Evolutionary conservation across 2,888 invertebrate genomes (phyloP).

Genomic region (Peribatodes rhomboidaria): DNA sequence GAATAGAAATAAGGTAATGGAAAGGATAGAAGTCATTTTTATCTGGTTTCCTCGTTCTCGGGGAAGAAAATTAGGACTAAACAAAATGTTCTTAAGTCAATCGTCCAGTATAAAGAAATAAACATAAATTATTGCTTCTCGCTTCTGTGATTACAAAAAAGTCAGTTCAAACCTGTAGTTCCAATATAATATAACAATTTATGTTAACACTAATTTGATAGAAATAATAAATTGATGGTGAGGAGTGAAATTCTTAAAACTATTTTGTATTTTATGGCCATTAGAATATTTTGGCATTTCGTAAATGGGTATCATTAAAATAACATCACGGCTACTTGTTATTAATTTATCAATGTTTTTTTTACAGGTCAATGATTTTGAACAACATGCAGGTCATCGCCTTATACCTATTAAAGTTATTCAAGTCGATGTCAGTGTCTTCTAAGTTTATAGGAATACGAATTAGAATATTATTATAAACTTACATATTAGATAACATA

Average conservation of each 20-base stretch:
- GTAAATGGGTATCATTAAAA: constrained; percentile 2
- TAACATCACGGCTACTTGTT: not conserved
- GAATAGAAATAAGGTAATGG: constrained; percentile 43
- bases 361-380: not conserved
- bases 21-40: constrained; percentile 79
- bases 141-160: not conserved
- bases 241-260: constrained; percentile 3
- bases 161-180: not conserved
- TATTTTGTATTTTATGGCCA: not conserved
- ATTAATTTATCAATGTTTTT: not conserved
- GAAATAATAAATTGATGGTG: not conserved
- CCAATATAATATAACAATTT: not conserved
- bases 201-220: not conserved
- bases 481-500: too few species aligned
- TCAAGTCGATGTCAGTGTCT: not conserved
- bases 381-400: not conserved
- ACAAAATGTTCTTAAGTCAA: not conserved
- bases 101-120: not conserved
- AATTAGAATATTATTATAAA: not conserved
- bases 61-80: constrained; percentile 26
- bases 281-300: constrained; percentile 9
- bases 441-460: not conserved
- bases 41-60: constrained; percentile 79
- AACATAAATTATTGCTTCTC: not conserved
- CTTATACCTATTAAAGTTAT: not conserved